A percentile compares a stretch with the other conserved stretches of the same genome.
Conservation (phyloP, 64 coral and sea anemone genomes). For the Montipora capricornis region DNA sequence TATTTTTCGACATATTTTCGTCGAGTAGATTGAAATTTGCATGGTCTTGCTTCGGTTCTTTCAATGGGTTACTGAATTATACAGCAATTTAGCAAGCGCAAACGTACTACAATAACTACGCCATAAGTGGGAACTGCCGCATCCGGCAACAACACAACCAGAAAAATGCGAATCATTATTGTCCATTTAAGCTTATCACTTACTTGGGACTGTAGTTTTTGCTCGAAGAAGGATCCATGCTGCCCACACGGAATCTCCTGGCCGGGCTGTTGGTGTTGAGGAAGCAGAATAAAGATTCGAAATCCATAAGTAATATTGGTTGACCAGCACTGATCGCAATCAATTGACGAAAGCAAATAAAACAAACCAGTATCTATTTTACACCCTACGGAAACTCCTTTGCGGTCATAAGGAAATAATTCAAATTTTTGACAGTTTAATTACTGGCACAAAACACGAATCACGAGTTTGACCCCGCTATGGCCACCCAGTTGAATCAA, state of each 20-base stretch:
- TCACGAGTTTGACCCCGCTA: background rate
- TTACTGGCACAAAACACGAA: conserved; percentile 13
- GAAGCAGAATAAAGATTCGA: conserved; percentile 8
- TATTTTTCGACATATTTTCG: background rate
- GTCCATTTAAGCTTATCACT: background rate
- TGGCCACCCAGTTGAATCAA: background rate
- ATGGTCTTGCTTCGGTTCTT: no score
- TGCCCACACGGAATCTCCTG: conserved; percentile 26
- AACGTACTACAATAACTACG: background rate
- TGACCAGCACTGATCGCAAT: background rate
- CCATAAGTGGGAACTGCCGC: no score
- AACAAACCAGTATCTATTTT: conserved; percentile 46
- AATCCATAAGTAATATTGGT: conserved; percentile 32
- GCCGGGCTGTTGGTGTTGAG: conserved; percentile 40
- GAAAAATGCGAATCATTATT: background rate
- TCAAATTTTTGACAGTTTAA: conserved; percentile 22
- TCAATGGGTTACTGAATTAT: no score
- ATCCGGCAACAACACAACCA: background rate
- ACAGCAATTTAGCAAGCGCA: background rate
- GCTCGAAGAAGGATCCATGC: background rate
- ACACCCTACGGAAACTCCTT: background rate
- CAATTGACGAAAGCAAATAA: conserved; percentile 13
- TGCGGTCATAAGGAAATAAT: conserved; percentile 13
- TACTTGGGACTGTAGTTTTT: conserved; percentile 48
- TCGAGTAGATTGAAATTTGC: no score